These are phyloP conservation scores for Ptilonorhynchus violaceus DNA, from an alignment of 2,113 vertebrate genomes.

Conservation along the genomic window DNA sequence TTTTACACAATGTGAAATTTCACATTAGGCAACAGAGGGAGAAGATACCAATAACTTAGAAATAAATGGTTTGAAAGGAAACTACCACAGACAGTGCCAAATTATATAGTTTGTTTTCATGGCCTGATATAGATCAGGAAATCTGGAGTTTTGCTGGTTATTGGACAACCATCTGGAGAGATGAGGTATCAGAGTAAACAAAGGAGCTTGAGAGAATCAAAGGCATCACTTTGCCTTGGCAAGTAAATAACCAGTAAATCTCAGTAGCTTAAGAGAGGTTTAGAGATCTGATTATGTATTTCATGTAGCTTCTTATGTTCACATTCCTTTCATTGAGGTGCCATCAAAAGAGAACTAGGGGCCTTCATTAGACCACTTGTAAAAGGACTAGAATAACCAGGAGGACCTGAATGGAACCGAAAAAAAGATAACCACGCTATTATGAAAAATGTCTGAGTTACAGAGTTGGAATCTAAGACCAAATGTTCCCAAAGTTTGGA, in stretches of 20 bases:
- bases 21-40: not conserved
- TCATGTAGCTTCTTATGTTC: not conserved
- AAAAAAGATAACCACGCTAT: not conserved
- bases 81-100: not conserved
- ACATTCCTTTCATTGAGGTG: not conserved
- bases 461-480: not conserved
- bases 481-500: not conserved
- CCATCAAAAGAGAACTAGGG: not conserved
- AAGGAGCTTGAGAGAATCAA: not conserved
- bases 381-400: not conserved
- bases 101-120: not conserved
- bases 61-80: not conserved
- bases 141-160: not conserved
- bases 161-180: not conserved
- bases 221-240: not conserved
- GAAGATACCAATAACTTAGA: not conserved
- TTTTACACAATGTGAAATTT: not conserved
- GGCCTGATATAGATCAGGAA: not conserved
- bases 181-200: not conserved
- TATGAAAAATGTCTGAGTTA: not conserved
- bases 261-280: not conserved
- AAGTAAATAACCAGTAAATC: not conserved
- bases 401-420: not conserved
- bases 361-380: not conserved
- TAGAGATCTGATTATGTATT: not conserved